Percentiles rank a stretch among this genome's conserved stretches.
Conservation (phyloP, 2,113 vertebrate genomes). For the Mus pahari region DNA sequence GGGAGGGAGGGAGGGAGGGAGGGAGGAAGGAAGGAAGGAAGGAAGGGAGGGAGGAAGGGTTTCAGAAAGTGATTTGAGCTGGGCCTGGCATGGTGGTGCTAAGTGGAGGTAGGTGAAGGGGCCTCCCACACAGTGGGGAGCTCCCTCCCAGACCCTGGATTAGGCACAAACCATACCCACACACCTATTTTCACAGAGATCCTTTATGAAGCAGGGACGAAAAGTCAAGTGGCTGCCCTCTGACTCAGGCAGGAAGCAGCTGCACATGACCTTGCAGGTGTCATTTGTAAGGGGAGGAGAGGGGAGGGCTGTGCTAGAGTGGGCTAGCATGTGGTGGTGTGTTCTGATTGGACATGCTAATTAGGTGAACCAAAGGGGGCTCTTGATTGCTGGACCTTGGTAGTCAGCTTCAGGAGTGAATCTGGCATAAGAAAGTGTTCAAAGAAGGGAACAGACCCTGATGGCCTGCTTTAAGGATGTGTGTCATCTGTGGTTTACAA, state of each 20-base stretch:
- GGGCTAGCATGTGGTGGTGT: background rate
- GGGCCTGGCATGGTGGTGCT: background rate
- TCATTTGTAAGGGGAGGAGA: background rate
- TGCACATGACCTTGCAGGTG: background rate
- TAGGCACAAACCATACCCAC: background rate
- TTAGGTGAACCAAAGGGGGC: background rate
- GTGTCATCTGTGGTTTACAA: background rate
- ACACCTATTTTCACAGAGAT: background rate
- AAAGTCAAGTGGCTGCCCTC: background rate
- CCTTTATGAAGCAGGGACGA: background rate
- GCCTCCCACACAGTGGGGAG: background rate
- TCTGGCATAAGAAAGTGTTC: background rate
- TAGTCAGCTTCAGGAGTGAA: background rate
- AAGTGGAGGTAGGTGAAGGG: background rate
- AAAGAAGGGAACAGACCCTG: background rate
- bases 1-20: too few species aligned
- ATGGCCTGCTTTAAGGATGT: background rate
- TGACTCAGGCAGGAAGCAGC: background rate
- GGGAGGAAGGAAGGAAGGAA: too few species aligned
- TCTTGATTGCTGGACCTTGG: background rate
- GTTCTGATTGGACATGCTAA: background rate
- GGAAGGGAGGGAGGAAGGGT: too few species aligned
- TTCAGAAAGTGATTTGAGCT: background rate
- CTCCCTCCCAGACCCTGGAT: background rate
- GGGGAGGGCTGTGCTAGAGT: background rate